Percentiles rank a stretch among this genome's conserved stretches.
Evolutionary conservation across 2,113 vertebrate species (phyloP).

Genomic region (Serilophus lunatus): DNA sequence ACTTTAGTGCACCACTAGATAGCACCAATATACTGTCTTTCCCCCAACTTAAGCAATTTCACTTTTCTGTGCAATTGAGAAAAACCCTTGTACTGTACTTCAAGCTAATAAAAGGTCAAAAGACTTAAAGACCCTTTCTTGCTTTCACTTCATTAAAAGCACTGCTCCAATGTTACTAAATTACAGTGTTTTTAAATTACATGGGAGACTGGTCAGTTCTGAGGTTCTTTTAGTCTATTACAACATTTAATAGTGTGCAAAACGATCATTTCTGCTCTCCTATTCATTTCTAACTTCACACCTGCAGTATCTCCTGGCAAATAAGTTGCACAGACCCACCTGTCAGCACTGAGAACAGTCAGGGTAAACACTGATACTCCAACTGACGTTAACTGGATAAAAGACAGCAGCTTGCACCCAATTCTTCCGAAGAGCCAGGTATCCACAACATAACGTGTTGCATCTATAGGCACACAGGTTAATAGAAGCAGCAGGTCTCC

Average conservation of each 20-base stretch:
- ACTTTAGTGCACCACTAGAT: constrained; percentile 71
- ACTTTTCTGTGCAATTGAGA: not conserved
- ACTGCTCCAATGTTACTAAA: not conserved
- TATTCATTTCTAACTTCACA: not conserved
- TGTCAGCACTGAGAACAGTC: constrained; percentile 84
- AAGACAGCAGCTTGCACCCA: constrained; percentile 82
- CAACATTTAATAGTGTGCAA: not conserved
- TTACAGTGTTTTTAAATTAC: not conserved
- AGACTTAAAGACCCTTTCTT: not conserved
- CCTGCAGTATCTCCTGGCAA: not conserved
- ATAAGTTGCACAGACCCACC: constrained; percentile 65
- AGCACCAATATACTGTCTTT: constrained; percentile 68
- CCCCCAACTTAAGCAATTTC: not conserved
- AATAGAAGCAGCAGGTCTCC: constrained; percentile 80
- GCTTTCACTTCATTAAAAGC: not conserved
- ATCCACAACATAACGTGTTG: constrained; percentile 75
- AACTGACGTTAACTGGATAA: constrained; percentile 80
- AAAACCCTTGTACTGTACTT: not conserved
- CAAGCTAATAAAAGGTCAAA: constrained; percentile 41
- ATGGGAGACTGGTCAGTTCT: not conserved
- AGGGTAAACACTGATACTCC: constrained; percentile 83
- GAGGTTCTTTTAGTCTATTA: not conserved
- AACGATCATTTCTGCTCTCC: not conserved
- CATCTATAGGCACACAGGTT: constrained; percentile 80
- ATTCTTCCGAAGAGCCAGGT: constrained; percentile 80